Evolutionary conservation across 2,113 vertebrate genomes (phyloP).

Genomic region (Chloropsis hardwickii): DNA sequence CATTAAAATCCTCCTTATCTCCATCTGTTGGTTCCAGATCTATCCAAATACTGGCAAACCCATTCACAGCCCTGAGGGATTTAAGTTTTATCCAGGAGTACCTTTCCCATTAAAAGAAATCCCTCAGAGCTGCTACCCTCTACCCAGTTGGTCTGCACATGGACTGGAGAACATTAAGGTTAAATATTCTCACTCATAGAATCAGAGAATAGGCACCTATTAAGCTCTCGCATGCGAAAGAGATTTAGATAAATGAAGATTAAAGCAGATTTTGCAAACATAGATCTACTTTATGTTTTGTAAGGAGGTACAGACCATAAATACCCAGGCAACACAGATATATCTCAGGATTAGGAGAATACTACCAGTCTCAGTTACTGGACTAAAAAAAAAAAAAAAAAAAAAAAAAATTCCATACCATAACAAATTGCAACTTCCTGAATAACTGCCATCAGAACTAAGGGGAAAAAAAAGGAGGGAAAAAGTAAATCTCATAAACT

Average conservation of each 20-base stretch:
- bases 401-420: neutral
- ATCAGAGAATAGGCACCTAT: neutral
- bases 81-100: neutral
- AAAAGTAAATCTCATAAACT: fast-evolving
- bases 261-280: neutral
- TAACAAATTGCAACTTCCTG: neutral
- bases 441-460: neutral
- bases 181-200: neutral
- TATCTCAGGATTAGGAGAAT: neutral
- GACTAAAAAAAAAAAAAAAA: neutral
- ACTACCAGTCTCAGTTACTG: neutral
- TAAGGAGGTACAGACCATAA: neutral
- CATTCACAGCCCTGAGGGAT: too few species aligned
- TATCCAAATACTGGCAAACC: neutral
- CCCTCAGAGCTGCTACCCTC: neutral
- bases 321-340: neutral
- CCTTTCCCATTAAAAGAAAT: neutral
- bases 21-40: neutral
- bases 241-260: neutral
- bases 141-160: neutral
- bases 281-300: fast-evolving
- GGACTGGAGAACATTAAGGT: neutral
- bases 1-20: neutral
- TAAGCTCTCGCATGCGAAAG: neutral
- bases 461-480: fast-evolving